Conservation (phyloP, 2,888 invertebrate species). For the Hymenopus coronatus region DNA sequence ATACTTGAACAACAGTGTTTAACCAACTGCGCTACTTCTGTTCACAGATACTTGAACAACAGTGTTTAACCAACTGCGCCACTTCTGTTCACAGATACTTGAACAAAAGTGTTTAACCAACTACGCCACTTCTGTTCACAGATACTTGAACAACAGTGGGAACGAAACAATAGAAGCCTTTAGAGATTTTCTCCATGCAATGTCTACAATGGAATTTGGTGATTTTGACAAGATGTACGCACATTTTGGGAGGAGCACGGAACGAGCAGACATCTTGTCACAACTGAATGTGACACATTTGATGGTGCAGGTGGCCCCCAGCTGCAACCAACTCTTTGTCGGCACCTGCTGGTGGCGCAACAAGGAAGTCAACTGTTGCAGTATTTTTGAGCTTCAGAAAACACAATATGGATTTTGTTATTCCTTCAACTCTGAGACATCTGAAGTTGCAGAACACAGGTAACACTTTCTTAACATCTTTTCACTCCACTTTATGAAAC, state of each 20-base stretch:
- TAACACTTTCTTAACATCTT: too few relatives aligned
- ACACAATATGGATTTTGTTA: conserved; percentile 50
- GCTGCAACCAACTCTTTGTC: conserved; percentile 46
- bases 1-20: too few relatives aligned
- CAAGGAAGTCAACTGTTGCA: conserved; percentile 46
- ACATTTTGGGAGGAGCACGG: conserved; percentile 29
- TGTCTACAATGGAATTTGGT: conserved; percentile 40
- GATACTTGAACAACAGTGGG: conserved; percentile 31
- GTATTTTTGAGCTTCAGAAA: conserved; percentile 47
- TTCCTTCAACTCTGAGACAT: conserved; percentile 48
- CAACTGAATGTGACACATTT: conserved; percentile 33
- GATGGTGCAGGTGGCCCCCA: conserved; percentile 36
- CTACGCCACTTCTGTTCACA: too few relatives aligned
- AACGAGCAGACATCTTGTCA: conserved; percentile 20
- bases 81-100: too few relatives aligned
- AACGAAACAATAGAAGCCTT: conserved; percentile 32
- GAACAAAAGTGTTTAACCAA: too few relatives aligned
- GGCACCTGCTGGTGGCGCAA: conserved; percentile 48
- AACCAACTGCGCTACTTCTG: too few relatives aligned
- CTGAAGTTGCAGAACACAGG: conserved; percentile 24
- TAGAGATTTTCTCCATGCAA: conserved; percentile 29
- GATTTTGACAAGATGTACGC: conserved; percentile 40
- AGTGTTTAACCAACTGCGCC: too few relatives aligned
- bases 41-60: too few relatives aligned
- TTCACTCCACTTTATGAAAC: too few relatives aligned